Conservation (phyloP, 2,888 invertebrate species). For the Drosophila borealis region DNA sequence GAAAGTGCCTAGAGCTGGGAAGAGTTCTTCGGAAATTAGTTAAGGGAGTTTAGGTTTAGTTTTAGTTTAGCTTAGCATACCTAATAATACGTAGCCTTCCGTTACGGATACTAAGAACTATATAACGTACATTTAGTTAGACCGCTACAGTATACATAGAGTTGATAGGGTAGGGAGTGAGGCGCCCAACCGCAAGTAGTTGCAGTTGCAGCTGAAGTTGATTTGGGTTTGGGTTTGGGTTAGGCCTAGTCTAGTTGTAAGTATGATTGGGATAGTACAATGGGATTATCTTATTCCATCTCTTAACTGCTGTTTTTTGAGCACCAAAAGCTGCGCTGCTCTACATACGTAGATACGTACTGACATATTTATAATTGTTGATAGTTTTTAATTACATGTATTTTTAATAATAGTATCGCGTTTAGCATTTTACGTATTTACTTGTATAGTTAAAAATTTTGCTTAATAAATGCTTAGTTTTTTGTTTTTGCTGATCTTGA, state of each 20-base stretch:
- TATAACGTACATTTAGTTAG: conserved; percentile 72
- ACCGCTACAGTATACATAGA: conserved; percentile 66
- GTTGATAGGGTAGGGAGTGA: conserved; percentile 12
- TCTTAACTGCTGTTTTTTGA: conserved; percentile 50
- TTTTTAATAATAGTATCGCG: conserved; percentile 62
- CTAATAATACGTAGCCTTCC: conserved; percentile 61
- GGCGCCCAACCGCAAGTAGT: conserved; percentile 12
- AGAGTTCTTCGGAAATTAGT: conserved; percentile 55
- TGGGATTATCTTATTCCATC: conserved; percentile 45
- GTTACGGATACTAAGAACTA: conserved; percentile 69
- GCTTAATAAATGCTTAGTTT: conserved; percentile 74
- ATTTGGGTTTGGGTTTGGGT: conserved; percentile 6
- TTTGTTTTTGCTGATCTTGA: conserved; percentile 42
- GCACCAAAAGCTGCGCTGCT: conserved; percentile 70
- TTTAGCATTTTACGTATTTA: conserved; percentile 59
- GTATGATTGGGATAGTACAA: conserved; percentile 41
- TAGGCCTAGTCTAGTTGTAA: conserved; percentile 42
- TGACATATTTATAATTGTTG: conserved; percentile 32
- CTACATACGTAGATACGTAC: conserved; percentile 45
- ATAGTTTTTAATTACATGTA: conserved; percentile 58
- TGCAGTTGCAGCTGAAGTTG: conserved; percentile 13
- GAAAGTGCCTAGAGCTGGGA: conserved; percentile 51
- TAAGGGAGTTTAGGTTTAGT: conserved; percentile 41
- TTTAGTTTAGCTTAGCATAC: conserved; percentile 60
- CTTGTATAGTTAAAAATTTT: conserved; percentile 54